These are phyloP conservation scores for Propithecus perrieri DNA, from an alignment of 2,797 vertebrate genomes.

Conservation along the genomic window DNA sequence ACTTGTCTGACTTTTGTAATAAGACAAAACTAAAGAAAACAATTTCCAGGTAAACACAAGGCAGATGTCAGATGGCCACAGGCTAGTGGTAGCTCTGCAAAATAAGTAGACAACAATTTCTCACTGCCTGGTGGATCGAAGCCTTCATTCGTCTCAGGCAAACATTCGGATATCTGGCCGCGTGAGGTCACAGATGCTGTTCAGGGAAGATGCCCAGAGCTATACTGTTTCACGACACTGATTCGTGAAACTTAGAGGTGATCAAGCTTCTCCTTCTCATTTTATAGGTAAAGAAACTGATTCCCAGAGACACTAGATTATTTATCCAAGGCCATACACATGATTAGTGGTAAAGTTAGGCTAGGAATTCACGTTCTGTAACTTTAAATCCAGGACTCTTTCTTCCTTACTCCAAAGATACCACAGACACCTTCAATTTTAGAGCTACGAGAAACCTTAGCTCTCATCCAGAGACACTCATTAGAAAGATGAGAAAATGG, in stretches of 20 bases:
- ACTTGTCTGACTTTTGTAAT: neutral
- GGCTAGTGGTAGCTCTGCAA: neutral
- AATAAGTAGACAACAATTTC: neutral
- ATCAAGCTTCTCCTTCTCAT: neutral
- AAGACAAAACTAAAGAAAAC: slow-evolving; percentile 41
- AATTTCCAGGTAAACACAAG: neutral
- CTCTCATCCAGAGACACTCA: neutral
- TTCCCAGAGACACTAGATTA: neutral
- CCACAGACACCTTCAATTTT: neutral
- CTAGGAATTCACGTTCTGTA: neutral
- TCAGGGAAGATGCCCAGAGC: neutral
- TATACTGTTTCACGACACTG: neutral
- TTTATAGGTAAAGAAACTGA: neutral
- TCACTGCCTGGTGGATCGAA: neutral
- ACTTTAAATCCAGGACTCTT: neutral
- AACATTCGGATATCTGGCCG: neutral
- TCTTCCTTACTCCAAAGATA: neutral
- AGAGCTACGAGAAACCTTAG: neutral
- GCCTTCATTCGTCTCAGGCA: neutral
- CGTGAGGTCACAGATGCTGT: neutral
- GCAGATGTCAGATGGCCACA: neutral
- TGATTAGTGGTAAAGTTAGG: neutral
- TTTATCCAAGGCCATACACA: neutral
- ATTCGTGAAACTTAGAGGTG: neutral
- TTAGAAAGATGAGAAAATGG: neutral